Evolutionary conservation across 2,888 invertebrate genomes (phyloP), one percentile per base, ranked within the genome.

Genomic region (Dascillus cervinus): DNA sequence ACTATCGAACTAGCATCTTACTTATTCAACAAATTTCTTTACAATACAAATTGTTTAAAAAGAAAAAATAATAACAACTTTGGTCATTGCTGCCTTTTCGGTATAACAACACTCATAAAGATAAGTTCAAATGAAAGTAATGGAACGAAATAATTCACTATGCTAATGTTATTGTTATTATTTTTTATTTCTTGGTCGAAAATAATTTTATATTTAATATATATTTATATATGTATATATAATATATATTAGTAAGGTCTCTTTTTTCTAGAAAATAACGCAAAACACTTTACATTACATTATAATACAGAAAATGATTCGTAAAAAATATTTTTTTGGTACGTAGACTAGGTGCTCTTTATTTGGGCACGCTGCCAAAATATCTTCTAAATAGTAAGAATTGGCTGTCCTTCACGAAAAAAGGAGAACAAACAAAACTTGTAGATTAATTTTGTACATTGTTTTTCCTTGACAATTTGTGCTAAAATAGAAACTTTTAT

Each of bases 221-320:
- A n/a, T n/a, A n/a, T n/a, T n/a, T n/a, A n/a, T n/a, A n/a, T n/a
- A n/a, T n/a, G n/a, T n/a, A n/a, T n/a, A n/a, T n/a, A n/a, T n/a
- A n/a, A n/a, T n/a, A n/a, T n/a, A n/a, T n/a, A n/a, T n/a, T n/a
- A n/a, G n/a, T n/a, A n/a, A n/a, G n/a, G n/a, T n/a, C n/a, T n/a
- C n/a, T n/a, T n/a, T n/a, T n/a, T n/a, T n/a, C n/a, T n/a, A n/a
- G n/a, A n/a, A n/a, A n/a, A n/a, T n/a, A n/a, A n/a, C n/a, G n/a
- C n/a, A n/a, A n/a, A n/a, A n/a, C n/a, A n/a, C 24, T 42, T 46
- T 32, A 45, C 40, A 39, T 43, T 43, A 41, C 41, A 38, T 41
- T 52, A 53, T 53, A 47, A 42, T 53, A 56, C 53, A 55, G 37
- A 43, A 57, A 57, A 50, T 48, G 38, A 55, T 49, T 49, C 46